Conservation (phyloP, 2,113 vertebrate genomes). For the Silurus asotus region DNA sequence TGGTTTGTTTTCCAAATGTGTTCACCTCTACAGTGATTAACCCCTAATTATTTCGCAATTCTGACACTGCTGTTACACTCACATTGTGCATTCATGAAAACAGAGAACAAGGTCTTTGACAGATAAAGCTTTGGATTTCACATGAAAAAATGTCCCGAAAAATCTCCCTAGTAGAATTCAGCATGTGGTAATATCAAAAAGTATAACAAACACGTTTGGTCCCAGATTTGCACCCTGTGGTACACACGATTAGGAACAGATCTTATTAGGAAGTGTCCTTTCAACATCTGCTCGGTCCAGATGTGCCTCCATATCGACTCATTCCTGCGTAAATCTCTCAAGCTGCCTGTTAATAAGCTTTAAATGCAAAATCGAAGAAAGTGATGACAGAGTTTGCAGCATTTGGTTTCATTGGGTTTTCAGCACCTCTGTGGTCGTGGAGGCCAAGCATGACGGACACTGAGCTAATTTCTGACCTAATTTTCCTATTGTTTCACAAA, state of each 20-base stretch:
- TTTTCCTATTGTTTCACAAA: not conserved
- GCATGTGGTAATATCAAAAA: not conserved
- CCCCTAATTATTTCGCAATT: not conserved
- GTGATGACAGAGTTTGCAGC: conserved; percentile 3
- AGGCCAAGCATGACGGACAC: not conserved
- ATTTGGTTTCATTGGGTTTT: conserved; percentile 44
- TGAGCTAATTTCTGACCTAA: conserved; percentile 9
- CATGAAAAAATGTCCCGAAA: not conserved
- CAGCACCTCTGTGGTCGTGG: not conserved
- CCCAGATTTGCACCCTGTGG: not conserved
- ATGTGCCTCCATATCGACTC: conserved; percentile 1
- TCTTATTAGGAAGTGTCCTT: not conserved
- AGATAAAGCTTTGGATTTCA: not conserved
- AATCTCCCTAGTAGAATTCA: not conserved
- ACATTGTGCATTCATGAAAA: not conserved
- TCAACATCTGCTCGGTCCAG: conserved; percentile 31
- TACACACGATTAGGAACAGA: not conserved
- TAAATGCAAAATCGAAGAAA: not conserved
- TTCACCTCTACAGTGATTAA: not conserved
- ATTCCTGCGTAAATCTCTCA: conserved; percentile 16
- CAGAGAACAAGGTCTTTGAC: not conserved
- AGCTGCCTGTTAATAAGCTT: conserved; percentile 16
- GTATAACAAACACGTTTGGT: not conserved
- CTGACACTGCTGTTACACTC: not conserved
- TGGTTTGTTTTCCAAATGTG: not conserved